Conservation (phyloP, 2,797 vertebrate species). For the Lemur catta region DNA sequence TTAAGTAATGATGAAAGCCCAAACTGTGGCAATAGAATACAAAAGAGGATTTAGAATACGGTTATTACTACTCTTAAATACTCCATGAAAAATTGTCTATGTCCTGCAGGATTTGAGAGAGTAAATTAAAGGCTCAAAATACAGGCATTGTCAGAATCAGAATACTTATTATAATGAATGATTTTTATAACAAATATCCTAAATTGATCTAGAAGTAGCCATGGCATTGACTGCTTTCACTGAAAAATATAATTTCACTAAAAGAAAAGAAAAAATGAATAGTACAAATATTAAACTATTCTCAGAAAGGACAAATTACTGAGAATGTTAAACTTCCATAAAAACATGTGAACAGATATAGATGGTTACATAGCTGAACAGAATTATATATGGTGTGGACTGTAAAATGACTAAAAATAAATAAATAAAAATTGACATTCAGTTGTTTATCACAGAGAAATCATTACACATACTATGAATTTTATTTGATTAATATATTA, state of each 20-base stretch:
- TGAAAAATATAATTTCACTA: conserved; percentile 19
- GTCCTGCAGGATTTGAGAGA: background rate
- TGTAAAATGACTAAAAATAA: background rate
- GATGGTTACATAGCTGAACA: background rate
- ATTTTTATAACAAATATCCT: conserved; percentile 31
- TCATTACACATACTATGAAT: background rate
- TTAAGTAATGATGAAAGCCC: background rate
- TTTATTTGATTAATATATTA: background rate
- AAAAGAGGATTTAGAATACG: background rate
- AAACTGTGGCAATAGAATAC: background rate
- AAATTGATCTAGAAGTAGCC: conserved; percentile 27
- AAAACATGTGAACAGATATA: background rate
- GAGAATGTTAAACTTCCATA: background rate
- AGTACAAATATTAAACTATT: background rate
- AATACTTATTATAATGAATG: conserved; percentile 2
- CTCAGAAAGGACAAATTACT: background rate
- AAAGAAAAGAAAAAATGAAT: background rate
- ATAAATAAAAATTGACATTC: background rate
- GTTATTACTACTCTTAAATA: background rate
- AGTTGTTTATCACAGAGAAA: background rate
- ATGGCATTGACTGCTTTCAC: background rate
- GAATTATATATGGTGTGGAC: background rate
- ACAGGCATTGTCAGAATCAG: background rate
- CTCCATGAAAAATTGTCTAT: background rate
- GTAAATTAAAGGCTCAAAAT: conserved; percentile 20